These are phyloP conservation scores for Indri indri DNA, from an alignment of 2,113 vertebrate species.

Conservation along the genomic window DNA sequence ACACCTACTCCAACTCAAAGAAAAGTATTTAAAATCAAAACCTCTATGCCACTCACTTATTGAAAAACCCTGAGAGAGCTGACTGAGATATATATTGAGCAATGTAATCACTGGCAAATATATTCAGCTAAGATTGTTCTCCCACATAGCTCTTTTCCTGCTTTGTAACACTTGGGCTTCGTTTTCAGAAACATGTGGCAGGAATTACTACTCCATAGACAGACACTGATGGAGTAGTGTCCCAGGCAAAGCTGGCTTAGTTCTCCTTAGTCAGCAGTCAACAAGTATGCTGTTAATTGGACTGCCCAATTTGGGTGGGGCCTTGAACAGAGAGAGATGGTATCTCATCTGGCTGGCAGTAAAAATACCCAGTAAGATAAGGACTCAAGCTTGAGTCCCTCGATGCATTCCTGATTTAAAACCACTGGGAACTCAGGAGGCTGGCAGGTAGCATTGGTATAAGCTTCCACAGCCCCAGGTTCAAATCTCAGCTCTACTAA, in stretches of 20 bases:
- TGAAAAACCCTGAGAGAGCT: neutral
- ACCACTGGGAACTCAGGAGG: neutral
- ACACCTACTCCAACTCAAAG: neutral
- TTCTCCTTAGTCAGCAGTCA: neutral
- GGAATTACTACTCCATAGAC: neutral
- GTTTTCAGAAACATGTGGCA: neutral
- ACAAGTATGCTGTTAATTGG: neutral
- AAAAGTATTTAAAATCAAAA: neutral
- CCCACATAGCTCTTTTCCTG: neutral
- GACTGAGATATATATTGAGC: neutral
- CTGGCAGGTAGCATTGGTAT: neutral
- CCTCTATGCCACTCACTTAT: neutral
- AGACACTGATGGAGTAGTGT: neutral
- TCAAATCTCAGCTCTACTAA: neutral
- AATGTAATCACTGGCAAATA: neutral
- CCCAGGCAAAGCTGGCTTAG: neutral
- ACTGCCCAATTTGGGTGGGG: neutral
- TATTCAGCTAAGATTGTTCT: neutral
- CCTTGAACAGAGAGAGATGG: neutral
- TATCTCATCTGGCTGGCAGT: neutral
- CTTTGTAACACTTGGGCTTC: neutral
- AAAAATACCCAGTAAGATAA: conserved; percentile 49
- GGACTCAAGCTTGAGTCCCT: neutral
- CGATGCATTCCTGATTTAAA: conserved; percentile 4
- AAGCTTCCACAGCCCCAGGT: neutral